phyloP scores from a whole-genome alignment of 2,113 vertebrate species.

The Panthera leo region DNA sequence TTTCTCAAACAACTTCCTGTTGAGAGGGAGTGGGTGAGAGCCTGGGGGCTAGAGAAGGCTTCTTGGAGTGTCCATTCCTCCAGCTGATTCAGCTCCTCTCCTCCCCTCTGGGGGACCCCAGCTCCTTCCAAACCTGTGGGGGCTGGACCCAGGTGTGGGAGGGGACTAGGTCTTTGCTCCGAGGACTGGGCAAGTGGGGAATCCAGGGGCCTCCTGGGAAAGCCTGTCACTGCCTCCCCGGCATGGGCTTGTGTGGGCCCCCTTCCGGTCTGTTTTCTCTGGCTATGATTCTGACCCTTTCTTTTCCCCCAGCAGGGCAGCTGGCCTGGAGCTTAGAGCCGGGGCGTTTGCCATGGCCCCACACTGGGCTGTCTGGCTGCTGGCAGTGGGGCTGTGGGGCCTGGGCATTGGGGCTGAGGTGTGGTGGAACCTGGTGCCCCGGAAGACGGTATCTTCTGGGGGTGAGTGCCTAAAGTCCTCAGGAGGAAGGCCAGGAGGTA shows the following conservation, averaged over 20 bases:
- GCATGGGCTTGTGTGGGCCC: not conserved
- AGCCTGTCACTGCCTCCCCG: not conserved
- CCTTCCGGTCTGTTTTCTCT: not conserved
- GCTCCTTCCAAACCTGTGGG: not conserved
- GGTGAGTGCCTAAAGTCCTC: constrained; percentile 78
- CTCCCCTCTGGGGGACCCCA: not conserved
- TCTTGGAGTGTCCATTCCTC: constrained; percentile 3
- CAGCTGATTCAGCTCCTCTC: constrained; percentile 26
- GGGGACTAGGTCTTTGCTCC: not conserved
- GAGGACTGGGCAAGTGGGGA: not conserved
- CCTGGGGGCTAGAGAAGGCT: not conserved
- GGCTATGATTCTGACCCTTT: constrained; percentile 55
- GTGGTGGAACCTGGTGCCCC: constrained; percentile 84
- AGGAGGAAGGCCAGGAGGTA: not conserved
- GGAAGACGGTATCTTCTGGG: constrained; percentile 82
- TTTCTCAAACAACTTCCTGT: constrained; percentile 63
- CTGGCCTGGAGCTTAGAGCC: constrained; percentile 56
- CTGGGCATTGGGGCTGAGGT: constrained; percentile 66
- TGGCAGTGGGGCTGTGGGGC: constrained; percentile 72
- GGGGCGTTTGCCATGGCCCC: constrained; percentile 59
- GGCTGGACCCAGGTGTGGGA: not conserved
- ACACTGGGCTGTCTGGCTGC: constrained; percentile 70
- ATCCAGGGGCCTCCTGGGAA: not conserved
- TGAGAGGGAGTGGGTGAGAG: not conserved
- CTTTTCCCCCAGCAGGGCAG: constrained; percentile 72